Conservation (phyloP, 1,140 invertebrate species). For the Drosophila ohnishii region DNA sequence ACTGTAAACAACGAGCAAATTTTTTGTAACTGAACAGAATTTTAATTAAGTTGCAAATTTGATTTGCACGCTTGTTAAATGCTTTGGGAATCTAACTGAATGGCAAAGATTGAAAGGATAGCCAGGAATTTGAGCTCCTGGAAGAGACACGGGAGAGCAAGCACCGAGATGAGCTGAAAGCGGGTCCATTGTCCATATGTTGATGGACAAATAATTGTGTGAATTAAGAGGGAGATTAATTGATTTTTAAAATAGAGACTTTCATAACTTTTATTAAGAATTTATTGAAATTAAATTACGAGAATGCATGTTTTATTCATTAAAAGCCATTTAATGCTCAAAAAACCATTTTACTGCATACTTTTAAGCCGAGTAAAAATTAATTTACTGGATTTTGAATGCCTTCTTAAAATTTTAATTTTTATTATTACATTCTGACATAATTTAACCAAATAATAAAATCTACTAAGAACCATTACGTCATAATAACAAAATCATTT, state of each 20-base stretch:
- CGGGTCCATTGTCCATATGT: neutral
- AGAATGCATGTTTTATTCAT: neutral
- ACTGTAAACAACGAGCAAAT: constrained; percentile 38
- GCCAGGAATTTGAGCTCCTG: neutral
- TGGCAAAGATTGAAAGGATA: constrained; percentile 3
- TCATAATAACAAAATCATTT: neutral
- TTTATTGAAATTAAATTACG: neutral
- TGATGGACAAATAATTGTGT: neutral
- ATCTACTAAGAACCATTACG: neutral
- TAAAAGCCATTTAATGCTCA: neutral
- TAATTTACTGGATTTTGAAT: neutral
- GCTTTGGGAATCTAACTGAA: constrained; percentile 32
- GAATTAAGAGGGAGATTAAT: neutral
- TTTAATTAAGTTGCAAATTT: constrained; percentile 80
- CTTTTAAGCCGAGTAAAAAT: neutral
- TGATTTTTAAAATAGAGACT: neutral
- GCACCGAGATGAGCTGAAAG: neutral
- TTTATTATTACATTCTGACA: neutral
- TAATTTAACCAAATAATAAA: neutral
- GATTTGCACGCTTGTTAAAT: constrained; percentile 74
- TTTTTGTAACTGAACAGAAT: constrained; percentile 59
- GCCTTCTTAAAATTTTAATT: neutral
- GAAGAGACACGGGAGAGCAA: neutral
- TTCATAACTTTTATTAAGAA: neutral
- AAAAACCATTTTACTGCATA: neutral